phyloP scores from a whole-genome alignment of 2,797 vertebrate genomes.

The Enteromius fasciolatus region DNA sequence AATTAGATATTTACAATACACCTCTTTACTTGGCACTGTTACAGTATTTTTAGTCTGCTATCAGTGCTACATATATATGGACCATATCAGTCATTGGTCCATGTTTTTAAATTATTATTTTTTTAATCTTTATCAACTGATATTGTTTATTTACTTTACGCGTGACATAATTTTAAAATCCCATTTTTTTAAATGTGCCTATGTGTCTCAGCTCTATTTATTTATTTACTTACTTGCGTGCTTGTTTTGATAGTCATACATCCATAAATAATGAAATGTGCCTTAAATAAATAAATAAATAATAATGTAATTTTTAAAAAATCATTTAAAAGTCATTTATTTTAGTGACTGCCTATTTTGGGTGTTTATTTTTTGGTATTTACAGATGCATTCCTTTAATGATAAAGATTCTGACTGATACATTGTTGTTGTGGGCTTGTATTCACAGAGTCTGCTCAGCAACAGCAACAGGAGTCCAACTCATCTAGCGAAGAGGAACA shows the following conservation, averaged over 20 bases:
- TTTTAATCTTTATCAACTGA: background rate
- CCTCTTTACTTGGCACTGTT: background rate
- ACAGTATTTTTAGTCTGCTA: background rate
- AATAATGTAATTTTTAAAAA: no score
- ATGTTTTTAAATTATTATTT: no score
- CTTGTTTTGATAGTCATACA: background rate
- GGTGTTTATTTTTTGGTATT: background rate
- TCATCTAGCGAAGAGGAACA: constrained; percentile 81
- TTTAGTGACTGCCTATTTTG: background rate
- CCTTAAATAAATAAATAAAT: background rate
- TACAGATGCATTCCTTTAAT: background rate
- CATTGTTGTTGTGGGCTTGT: background rate
- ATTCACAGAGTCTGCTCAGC: constrained; percentile 66
- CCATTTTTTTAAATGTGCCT: no score
- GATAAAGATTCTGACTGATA: background rate
- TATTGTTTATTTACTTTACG: background rate
- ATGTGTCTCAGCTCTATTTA: background rate
- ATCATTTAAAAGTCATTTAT: no score
- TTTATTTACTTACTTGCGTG: background rate
- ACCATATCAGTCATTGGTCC: no score
- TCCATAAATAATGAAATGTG: background rate
- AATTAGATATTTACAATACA: background rate
- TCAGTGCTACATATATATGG: no score
- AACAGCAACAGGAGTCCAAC: constrained; percentile 58
- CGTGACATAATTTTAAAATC: no score